These are phyloP conservation scores for Pangasius djambal DNA, from an alignment of 2,797 vertebrate species.

Conservation along the genomic window DNA sequence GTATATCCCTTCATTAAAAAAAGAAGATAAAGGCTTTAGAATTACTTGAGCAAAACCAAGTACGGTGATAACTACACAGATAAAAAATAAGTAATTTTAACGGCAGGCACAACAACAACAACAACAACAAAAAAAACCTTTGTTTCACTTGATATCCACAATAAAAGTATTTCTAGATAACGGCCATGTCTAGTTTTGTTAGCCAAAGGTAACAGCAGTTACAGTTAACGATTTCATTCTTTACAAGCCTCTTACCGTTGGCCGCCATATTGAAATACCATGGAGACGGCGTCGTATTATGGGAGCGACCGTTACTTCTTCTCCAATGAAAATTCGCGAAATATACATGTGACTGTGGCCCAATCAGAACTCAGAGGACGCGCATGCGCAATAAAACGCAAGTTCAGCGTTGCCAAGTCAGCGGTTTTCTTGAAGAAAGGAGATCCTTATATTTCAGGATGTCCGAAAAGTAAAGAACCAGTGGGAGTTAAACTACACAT, in stretches of 20 bases:
- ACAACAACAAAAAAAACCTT: not conserved
- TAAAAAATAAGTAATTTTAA: not conserved
- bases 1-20: not conserved
- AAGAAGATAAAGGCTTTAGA: not conserved
- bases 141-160: not conserved
- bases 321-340: conserved; percentile 25
- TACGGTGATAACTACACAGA: not conserved
- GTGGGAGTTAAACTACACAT: not conserved
- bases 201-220: not conserved
- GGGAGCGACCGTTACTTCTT: not conserved
- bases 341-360: not conserved
- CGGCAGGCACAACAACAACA: not conserved
- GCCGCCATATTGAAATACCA: conserved; percentile 63
- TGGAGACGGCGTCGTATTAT: conserved; percentile 55
- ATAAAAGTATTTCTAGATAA: not conserved
- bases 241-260: conserved; percentile 53
- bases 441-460: not conserved
- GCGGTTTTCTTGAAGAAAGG: not conserved
- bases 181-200: not conserved
- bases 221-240: not conserved
- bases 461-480: not conserved
- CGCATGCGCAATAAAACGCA: not conserved
- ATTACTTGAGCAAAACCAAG: not conserved
- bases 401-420: not conserved
- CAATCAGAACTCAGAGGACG: not conserved